Evolutionary conservation across 2,113 vertebrate genomes (phyloP).

Genomic region (Archilochus colubris): DNA sequence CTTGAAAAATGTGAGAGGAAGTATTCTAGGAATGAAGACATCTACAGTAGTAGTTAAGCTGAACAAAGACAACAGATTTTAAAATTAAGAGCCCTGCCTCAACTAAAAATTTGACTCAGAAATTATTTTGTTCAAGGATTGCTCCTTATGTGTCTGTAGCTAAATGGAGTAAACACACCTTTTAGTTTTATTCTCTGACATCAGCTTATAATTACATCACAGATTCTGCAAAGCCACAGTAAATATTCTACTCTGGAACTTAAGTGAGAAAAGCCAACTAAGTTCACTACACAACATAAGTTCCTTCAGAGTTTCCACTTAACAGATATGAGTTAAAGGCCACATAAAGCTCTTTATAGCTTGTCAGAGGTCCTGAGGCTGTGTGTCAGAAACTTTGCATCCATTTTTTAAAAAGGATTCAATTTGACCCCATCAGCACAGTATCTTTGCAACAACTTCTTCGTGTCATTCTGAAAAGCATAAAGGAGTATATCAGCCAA

Average conservation of each 20-base stretch:
- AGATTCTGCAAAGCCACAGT: background rate
- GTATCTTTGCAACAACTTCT: background rate
- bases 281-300: background rate
- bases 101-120: background rate
- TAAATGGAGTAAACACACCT: background rate
- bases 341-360: background rate
- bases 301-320: background rate
- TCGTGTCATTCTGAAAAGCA: background rate
- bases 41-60: background rate
- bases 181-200: background rate
- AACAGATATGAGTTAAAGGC: background rate
- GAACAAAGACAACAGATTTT: background rate
- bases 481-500: background rate
- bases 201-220: background rate
- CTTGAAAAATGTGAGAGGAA: background rate
- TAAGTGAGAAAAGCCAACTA: slow-evolving; percentile 12
- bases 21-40: background rate
- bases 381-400: background rate
- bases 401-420: background rate
- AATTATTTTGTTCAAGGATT: background rate
- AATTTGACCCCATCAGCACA: background rate
- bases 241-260: background rate
- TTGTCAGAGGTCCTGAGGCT: background rate
- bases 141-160: background rate
- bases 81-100: background rate